Conservation (phyloP, 2,797 vertebrate genomes). For the Podargus strigoides region DNA sequence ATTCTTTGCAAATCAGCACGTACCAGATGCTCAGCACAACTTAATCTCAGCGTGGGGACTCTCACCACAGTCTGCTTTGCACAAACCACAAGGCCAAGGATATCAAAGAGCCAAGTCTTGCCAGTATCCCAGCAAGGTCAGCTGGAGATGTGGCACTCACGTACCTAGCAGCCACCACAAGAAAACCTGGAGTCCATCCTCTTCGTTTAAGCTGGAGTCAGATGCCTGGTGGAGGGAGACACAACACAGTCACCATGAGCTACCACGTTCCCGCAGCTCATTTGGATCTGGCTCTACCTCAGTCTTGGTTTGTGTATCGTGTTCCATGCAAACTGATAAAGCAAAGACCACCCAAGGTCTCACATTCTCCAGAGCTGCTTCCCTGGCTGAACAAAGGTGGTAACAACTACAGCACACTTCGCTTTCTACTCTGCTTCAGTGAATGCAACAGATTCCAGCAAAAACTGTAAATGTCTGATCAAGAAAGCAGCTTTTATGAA, state of each 20-base stretch:
- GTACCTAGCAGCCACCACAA: slow-evolving; percentile 89
- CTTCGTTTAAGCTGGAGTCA: slow-evolving; percentile 69
- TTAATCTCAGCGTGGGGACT: not conserved
- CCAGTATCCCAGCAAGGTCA: not conserved
- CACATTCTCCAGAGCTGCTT: not conserved
- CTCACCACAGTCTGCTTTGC: not conserved
- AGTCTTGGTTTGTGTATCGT: not conserved
- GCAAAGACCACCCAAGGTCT: not conserved
- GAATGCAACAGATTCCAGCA: not conserved
- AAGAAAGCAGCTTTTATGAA: not conserved
- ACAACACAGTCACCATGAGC: not conserved
- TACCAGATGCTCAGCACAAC: not conserved
- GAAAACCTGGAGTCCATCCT: slow-evolving; percentile 80
- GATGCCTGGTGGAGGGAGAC: slow-evolving; percentile 65
- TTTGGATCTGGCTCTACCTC: not conserved
- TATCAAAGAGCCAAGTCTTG: not conserved
- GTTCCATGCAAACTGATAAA: not conserved
- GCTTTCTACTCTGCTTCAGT: not conserved
- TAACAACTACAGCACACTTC: not conserved
- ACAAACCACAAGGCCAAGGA: not conserved
- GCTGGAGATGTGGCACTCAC: slow-evolving; percentile 28
- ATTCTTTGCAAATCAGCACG: not conserved
- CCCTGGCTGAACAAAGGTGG: not conserved
- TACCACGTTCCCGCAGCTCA: not conserved
- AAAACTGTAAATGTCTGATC: not conserved